Base-by-base conservation (phyloP, 2,797 vertebrate genomes). In the Platyrinchus mystaceus region DNA sequence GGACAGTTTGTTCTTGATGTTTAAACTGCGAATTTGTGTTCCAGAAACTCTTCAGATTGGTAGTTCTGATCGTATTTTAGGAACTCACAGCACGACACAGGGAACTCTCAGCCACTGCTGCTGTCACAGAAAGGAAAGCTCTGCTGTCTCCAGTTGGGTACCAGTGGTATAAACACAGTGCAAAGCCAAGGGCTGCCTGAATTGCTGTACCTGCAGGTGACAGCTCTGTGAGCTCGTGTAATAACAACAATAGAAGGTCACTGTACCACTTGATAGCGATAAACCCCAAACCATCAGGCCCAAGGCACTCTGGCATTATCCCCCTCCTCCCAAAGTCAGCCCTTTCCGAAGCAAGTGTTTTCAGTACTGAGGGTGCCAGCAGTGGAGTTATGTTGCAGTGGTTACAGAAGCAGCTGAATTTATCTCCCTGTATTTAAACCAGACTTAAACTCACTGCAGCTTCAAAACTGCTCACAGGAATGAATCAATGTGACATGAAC, bases 21-120 rank as follows among this genome's bases (percentile, higher is more conserved):
- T 88, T 86, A 84, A 96, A 68, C 78, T 56, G 87, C 28, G 50
- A 12, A 68, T 93, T 79, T 88, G 80, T 93, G 85, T 94, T 89
- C 82, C 81, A 92, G 41, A 67, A 86, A 28, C n/a, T 79, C 90
- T 94, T 89, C 87, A 82, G 50, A 52, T 30, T 75, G 60, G 67
- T 78, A 75, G 44, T 37, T 91, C 49, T 49, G 58, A 36, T 56
- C 55, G 8, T 9, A 26, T 83, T 91, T 70, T 69, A 55, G 47
- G 86, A 93, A 82, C 76, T 93, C 87, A 9, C 75, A 49, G 83
- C 6, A 8, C 21, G 90, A 79, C 82, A 90, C 23, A 9, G 12
- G 74, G 53, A 83, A 32, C 94, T 82, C 50, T 27, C 66, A 86
- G 53, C 9, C 89, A 44, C 71, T 86, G 50, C 79, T 89, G 89